Evolutionary conservation across 2,113 vertebrate genomes (phyloP).

Genomic region (Rhabdornis inornatus): DNA sequence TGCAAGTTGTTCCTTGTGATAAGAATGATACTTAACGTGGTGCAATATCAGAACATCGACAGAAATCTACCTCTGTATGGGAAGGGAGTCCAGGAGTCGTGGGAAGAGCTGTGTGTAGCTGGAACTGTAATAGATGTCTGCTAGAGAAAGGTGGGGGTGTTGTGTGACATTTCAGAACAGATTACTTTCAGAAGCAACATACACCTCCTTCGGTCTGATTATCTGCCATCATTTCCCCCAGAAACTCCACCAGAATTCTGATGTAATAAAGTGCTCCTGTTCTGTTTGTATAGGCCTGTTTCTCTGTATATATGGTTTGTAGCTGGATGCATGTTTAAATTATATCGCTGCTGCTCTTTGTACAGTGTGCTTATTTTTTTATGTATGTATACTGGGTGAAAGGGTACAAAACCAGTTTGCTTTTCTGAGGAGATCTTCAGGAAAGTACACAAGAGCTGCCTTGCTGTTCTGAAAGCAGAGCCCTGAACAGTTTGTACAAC

Average conservation of each 20-base stretch:
- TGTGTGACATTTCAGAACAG: neutral
- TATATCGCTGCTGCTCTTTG: conserved; percentile 19
- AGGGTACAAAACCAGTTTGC: neutral
- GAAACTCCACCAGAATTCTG: neutral
- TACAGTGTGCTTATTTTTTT: conserved; percentile 7
- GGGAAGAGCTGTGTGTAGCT: neutral
- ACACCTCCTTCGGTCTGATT: neutral
- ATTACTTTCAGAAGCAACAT: neutral
- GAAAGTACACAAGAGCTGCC: neutral
- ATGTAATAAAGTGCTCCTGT: neutral
- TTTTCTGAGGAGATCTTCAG: neutral
- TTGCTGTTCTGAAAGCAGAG: neutral
- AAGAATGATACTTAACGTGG: neutral
- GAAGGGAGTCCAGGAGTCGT: neutral
- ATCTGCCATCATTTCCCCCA: neutral
- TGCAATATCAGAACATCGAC: conserved; percentile 36
- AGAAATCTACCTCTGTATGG: conserved; percentile 50
- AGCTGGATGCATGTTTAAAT: conserved; percentile 57
- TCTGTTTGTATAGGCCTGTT: conserved; percentile 21
- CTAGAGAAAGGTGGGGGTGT: neutral
- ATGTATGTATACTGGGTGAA: neutral
- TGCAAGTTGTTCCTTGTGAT: neutral
- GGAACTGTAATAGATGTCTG: neutral
- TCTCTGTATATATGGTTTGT: conserved; percentile 59
- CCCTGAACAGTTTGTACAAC: neutral